Evolutionary conservation across 64 coral and sea anemone genomes (phyloP).

Genomic region (Porites lutea): DNA sequence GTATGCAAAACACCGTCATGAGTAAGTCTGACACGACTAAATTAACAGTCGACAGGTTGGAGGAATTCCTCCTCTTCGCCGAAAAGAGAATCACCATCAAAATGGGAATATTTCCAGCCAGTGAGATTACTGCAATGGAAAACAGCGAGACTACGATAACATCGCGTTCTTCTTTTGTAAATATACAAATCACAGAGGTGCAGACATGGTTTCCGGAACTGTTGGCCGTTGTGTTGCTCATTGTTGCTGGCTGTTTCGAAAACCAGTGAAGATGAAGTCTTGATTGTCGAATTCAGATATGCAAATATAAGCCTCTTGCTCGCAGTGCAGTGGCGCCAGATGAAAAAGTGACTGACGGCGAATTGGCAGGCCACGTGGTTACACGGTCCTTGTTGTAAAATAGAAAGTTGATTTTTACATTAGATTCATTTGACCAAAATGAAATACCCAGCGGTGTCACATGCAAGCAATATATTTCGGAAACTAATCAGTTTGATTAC

Average conservation of each 20-base stretch:
- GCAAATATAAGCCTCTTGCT: not conserved
- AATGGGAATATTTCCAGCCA: constrained; percentile 34
- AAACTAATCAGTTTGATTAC: constrained; percentile 32
- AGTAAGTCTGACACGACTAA: constrained; percentile 72
- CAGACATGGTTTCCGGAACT: not conserved
- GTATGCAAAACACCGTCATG: constrained; percentile 62
- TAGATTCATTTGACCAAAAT: not conserved
- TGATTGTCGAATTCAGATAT: not conserved
- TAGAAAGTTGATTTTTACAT: not conserved
- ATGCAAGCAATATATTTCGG: constrained; percentile 5
- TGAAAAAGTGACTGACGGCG: not conserved
- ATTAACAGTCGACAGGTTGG: constrained; percentile 64
- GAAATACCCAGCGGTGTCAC: not conserved
- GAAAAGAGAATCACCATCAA: constrained; percentile 19
- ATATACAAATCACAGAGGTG: not conserved
- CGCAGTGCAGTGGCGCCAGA: too few relatives aligned
- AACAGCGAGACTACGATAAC: constrained; percentile 38
- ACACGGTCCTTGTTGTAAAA: not conserved
- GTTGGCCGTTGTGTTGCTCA: not conserved
- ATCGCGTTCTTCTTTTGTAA: constrained; percentile 8
- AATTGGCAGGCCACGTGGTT: not conserved
- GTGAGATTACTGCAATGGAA: constrained; percentile 25
- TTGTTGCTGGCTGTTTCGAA: not conserved
- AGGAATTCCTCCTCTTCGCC: constrained; percentile 7
- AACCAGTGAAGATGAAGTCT: not conserved